Percentiles rank a stretch among this genome's conserved stretches.
These are phyloP conservation scores for Ptilodon capucinus DNA, from an alignment of 2,888 invertebrate species.

Conservation along the genomic window DNA sequence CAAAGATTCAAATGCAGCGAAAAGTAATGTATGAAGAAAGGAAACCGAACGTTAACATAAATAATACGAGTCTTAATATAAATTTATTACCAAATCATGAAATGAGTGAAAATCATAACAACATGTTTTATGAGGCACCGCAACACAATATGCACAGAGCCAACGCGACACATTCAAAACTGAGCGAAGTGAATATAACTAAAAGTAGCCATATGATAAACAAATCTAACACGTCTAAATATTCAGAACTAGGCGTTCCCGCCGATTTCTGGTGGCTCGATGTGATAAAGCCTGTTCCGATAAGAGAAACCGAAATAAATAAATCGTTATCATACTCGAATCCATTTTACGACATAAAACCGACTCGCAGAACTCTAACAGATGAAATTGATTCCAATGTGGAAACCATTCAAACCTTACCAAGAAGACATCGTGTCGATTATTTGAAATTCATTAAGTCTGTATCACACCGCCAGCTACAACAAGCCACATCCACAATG, in stretches of 20 bases:
- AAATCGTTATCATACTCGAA: constrained; percentile 1
- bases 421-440: neutral
- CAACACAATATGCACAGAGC: no score
- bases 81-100: constrained; percentile 46
- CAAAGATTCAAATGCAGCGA: constrained; percentile 18
- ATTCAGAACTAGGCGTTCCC: neutral
- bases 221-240: neutral
- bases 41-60: constrained; percentile 3
- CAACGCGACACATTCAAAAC: neutral
- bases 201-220: neutral
- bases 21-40: neutral
- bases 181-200: neutral
- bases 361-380: neutral
- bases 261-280: constrained; percentile 11
- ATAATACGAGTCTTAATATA: constrained; percentile 47
- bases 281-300: neutral
- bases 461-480: neutral
- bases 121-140: neutral
- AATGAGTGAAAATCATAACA: neutral
- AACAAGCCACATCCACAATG: neutral
- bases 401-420: neutral
- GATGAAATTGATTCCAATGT: neutral
- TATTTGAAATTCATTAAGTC: constrained; percentile 15
- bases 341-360: constrained; percentile 1
- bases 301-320: neutral